Conservation (phyloP, 2,113 vertebrate species). For the Mastomys natalensis region DNA sequence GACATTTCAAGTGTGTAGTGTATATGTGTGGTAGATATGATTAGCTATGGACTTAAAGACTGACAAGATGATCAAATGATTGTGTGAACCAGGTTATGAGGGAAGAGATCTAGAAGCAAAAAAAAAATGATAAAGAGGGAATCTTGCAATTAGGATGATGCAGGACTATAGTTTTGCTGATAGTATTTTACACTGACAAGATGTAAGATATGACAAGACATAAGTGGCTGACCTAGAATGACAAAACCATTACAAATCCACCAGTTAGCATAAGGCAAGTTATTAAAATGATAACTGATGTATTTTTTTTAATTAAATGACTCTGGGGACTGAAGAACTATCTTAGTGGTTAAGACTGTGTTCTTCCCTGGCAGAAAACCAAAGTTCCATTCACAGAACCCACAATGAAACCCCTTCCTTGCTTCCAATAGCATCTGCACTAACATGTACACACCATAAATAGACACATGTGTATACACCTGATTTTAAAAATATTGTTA, state of each 20-base stretch:
- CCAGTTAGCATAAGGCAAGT: not conserved
- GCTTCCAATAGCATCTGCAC: not conserved
- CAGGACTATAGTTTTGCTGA: not conserved
- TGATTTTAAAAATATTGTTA: not conserved
- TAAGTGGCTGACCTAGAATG: not conserved
- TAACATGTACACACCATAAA: not conserved
- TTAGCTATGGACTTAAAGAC: not conserved
- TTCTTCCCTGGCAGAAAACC: not conserved
- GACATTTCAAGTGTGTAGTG: not conserved
- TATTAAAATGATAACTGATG: not conserved
- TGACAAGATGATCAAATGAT: not conserved
- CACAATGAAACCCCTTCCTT: not conserved
- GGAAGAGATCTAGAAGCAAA: not conserved
- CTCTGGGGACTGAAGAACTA: not conserved
- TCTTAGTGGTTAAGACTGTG: not conserved
- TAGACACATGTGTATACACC: not conserved
- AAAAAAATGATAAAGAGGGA: not conserved
- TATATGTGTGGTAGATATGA: too few species aligned
- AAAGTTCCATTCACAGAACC: not conserved
- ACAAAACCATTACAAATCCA: not conserved
- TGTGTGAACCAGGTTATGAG: too few species aligned
- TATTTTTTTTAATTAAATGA: not conserved
- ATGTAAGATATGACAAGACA: not conserved
- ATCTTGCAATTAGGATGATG: not conserved
- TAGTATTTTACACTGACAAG: not conserved